phyloP scores from a whole-genome alignment of 64 coral and sea anemone species.

The Stichodactyla helianthus region DNA sequence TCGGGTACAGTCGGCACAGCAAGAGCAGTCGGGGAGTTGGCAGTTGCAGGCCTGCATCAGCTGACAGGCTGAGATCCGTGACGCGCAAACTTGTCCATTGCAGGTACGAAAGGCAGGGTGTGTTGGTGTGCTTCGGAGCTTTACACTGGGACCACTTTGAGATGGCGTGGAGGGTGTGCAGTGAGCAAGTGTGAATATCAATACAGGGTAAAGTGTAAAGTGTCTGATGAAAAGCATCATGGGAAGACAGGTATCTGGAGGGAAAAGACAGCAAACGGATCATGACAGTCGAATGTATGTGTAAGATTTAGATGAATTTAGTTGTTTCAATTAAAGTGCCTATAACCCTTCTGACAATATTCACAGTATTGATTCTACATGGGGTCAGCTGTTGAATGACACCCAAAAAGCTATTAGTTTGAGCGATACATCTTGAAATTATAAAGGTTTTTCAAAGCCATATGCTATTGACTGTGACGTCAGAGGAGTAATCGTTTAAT shows the following conservation, averaged over 20 bases:
- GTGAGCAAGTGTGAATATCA: background rate
- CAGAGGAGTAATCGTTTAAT: too few relatives aligned
- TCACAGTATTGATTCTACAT: too few relatives aligned
- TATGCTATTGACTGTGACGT: too few relatives aligned
- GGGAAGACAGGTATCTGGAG: background rate
- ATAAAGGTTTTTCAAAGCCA: too few relatives aligned
- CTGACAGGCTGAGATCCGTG: slow-evolving; percentile 42
- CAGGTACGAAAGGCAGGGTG: slow-evolving; percentile 26
- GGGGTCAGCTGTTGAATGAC: too few relatives aligned
- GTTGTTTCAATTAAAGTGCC: too few relatives aligned
- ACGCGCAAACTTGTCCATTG: slow-evolving; percentile 16
- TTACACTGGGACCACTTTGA: background rate
- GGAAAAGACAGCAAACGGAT: background rate
- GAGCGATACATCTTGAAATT: too few relatives aligned
- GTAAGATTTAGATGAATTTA: too few relatives aligned
- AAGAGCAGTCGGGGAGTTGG: slow-evolving; percentile 17
- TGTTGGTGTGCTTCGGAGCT: background rate
- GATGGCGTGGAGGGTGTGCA: background rate
- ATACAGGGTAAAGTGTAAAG: background rate
- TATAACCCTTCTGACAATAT: too few relatives aligned
- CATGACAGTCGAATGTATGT: too few relatives aligned
- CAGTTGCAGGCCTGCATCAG: slow-evolving; percentile 42
- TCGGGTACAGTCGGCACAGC: slow-evolving; percentile 45
- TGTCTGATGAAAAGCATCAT: background rate
- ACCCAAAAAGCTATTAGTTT: too few relatives aligned